Percentiles rank a stretch among this genome's conserved stretches.
phyloP scores from a whole-genome alignment of 2,113 vertebrate species.

The Ophthalmolycus amberensis region DNA sequence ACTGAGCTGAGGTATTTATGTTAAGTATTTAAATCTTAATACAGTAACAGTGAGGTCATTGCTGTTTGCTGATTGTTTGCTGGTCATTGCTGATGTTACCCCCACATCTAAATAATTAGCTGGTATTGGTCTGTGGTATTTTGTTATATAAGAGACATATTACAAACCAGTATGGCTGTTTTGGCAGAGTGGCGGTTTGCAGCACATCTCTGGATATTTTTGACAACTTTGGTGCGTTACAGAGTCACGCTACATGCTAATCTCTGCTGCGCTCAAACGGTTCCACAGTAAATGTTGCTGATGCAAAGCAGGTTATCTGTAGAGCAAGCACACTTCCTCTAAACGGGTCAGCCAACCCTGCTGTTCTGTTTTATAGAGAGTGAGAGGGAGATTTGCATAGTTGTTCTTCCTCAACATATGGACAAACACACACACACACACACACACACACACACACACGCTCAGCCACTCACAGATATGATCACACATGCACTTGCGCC shows the following conservation, averaged over 20 bases:
- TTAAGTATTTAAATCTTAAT: neutral
- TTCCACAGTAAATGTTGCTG: neutral
- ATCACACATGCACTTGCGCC: neutral
- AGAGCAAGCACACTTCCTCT: constrained; percentile 58
- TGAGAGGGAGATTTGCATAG: constrained; percentile 42
- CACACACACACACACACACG: constrained; percentile 14
- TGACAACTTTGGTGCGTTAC: neutral
- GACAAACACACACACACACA: constrained; percentile 15
- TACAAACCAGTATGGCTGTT: neutral
- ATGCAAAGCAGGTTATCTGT: constrained; percentile 51
- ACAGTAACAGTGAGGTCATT: no score
- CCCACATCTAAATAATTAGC: neutral
- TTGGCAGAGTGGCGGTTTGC: neutral
- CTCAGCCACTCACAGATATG: neutral
- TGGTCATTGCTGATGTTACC: neutral
- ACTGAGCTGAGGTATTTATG: neutral
- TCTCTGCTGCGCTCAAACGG: neutral
- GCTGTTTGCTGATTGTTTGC: neutral
- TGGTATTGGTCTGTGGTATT: neutral
- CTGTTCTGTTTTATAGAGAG: constrained; percentile 20
- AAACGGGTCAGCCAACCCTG: constrained; percentile 11
- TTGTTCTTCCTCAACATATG: constrained; percentile 31
- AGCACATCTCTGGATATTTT: neutral
- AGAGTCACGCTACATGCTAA: no score
- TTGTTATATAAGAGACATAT: neutral